Base-by-base conservation (phyloP, 2,888 invertebrate genomes). In the Clivina fossor region DNA sequence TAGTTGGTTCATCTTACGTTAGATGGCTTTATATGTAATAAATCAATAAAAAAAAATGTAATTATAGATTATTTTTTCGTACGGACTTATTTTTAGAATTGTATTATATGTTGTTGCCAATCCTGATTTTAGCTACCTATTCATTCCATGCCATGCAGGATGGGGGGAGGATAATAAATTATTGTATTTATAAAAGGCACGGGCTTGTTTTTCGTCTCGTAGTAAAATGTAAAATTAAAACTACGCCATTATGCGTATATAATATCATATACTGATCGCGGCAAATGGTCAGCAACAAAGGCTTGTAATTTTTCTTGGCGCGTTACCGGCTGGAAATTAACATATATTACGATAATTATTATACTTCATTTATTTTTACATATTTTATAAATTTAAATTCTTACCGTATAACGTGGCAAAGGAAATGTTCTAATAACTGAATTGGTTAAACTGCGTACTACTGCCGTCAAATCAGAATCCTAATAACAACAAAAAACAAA, bases 401-500 rank as follows among this genome's bases (percentile, higher is more conserved):
- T 35, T 16, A 47, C 47, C 2, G 90, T 90, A 76, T 92, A 92
- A 74, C 88, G 85, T 16, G 84, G 78, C 74, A 91, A 80, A 15
- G 91, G 91, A 77, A 90, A 91, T 51, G 90, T 89, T 67, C 90
- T 84, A 43, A 84, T 82, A 40, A 89, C 84, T 51, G 89, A 83
- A 70, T 91, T 90, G 58, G 84, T 84, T 61, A 90, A 77, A 20
- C 90, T 83, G 59, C 86, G 83, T 46, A 89, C 79, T 61, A 90
- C 86, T 30, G 88, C 85, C 57, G 85, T 83, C 67, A 90, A 76
- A 71, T 91, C 90, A 19, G 85, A 83, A 63, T 87, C 85, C 88
- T 88, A 72, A 20, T 66, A 69, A 41, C 16, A 22, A 41, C 26
- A 24, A 7, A 24, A n/a, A n/a, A n/a, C n/a, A n/a, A n/a, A n/a